These are phyloP conservation scores for Drosophila prosaltans DNA, from an alignment of 1,140 invertebrate species.

Conservation along the genomic window DNA sequence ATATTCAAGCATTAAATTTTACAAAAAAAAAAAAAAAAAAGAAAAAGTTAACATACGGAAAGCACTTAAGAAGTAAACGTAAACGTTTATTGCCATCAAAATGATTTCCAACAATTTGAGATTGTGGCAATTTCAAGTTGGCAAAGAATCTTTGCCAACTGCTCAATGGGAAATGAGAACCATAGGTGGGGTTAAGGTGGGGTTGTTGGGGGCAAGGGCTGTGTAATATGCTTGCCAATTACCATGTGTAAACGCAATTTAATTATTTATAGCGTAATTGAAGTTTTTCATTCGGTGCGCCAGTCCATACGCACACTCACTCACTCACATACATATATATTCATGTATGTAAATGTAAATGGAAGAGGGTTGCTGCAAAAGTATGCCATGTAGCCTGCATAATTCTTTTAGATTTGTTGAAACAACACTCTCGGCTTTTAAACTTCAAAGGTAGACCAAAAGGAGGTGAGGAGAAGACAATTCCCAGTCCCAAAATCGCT, in stretches of 20 bases:
- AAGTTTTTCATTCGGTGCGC: slow-evolving; percentile 45
- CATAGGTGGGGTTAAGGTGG: background rate
- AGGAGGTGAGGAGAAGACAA: background rate
- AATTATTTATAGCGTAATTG: slow-evolving; percentile 70
- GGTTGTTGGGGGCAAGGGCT: slow-evolving; percentile 18
- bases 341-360: too few relatives aligned
- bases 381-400: background rate
- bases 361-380: slow-evolving; percentile 29
- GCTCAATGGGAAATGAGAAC: too few relatives aligned
- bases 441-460: slow-evolving; percentile 47
- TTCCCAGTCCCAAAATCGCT: background rate
- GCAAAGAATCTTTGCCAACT: slow-evolving; percentile 21
- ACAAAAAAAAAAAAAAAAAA: background rate
- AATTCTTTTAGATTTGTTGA: background rate
- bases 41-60: background rate
- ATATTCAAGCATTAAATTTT: background rate
- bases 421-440: slow-evolving; percentile 1
- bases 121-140: background rate
- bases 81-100: slow-evolving; percentile 6
- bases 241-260: slow-evolving; percentile 68
- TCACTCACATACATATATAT: background rate
- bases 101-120: background rate
- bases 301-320: background rate
- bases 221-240: slow-evolving; percentile 40
- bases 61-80: slow-evolving; percentile 1